These are phyloP conservation scores for Malurus alboscapulatus DNA, from an alignment of 2,113 vertebrate species.

Conservation along the genomic window DNA sequence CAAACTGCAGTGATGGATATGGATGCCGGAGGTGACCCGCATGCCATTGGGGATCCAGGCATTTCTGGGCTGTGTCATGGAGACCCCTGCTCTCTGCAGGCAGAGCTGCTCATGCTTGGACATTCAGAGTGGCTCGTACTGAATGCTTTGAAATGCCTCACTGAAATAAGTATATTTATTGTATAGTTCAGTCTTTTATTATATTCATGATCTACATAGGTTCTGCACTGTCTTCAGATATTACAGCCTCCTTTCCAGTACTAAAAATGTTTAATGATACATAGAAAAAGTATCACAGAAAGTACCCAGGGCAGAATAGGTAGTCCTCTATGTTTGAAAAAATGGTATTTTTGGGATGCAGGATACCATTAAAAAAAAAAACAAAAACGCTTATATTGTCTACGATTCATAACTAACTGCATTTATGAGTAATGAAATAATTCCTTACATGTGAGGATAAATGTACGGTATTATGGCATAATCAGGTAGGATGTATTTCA, in stretches of 20 bases:
- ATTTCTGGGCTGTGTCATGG: neutral
- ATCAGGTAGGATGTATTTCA: conserved; percentile 14
- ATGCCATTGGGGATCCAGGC: accelerated
- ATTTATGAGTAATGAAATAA: conserved; percentile 37
- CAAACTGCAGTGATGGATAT: neutral
- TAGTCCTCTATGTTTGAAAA: neutral
- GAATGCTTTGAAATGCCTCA: neutral
- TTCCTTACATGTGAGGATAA: conserved; percentile 1
- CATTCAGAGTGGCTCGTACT: neutral
- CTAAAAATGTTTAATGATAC: neutral
- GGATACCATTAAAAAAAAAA: neutral
- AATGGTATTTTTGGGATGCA: neutral
- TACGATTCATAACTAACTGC: neutral
- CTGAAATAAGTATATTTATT: neutral
- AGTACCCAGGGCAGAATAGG: neutral
- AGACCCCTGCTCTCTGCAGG: neutral
- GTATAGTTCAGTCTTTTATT: neutral
- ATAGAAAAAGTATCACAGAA: neutral
- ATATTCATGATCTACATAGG: neutral
- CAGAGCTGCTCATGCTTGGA: neutral
- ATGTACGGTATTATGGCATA: conserved; percentile 9
- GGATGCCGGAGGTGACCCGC: accelerated
- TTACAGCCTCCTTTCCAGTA: neutral
- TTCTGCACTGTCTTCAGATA: neutral
- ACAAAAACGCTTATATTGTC: neutral